A percentile compares a stretch with the other conserved stretches of the same genome.
phyloP scores from a whole-genome alignment of 2,797 vertebrate species.

The Chaetodon trifasciatus region DNA sequence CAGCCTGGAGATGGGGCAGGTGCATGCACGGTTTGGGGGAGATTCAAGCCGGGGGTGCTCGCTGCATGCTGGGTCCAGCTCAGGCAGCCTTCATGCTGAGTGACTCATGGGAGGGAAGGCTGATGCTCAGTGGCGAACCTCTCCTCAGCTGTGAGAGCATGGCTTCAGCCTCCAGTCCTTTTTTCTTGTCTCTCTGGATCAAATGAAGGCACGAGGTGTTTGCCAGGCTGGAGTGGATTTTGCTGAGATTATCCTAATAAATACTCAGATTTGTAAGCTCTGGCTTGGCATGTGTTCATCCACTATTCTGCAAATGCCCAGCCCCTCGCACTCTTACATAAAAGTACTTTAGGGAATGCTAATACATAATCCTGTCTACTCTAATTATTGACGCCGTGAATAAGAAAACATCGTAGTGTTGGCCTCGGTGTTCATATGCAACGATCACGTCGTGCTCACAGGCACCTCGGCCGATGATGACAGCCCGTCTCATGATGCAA shows the following conservation, averaged over 20 bases:
- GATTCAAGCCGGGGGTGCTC: background rate
- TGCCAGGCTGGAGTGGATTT: slow-evolving; percentile 53
- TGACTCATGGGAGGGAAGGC: slow-evolving; percentile 40
- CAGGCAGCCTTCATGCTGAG: slow-evolving; percentile 18
- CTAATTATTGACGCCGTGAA: slow-evolving; percentile 31
- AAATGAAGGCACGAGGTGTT: slow-evolving; percentile 23
- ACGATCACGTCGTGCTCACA: slow-evolving; percentile 19
- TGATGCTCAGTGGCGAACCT: slow-evolving; percentile 3
- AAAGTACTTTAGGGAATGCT: slow-evolving; percentile 55
- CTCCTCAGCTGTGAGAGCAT: slow-evolving; percentile 1
- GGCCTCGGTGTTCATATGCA: background rate
- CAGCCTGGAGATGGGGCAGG: slow-evolving; percentile 35
- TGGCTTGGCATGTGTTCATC: slow-evolving; percentile 25
- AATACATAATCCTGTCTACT: slow-evolving; percentile 45
- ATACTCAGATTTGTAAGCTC: slow-evolving; percentile 56
- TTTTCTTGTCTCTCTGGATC: slow-evolving; percentile 13
- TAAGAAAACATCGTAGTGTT: slow-evolving; percentile 15
- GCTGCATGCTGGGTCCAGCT: slow-evolving; percentile 41
- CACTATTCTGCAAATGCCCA: slow-evolving; percentile 51
- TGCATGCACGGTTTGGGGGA: background rate
- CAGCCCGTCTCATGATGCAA: slow-evolving; percentile 25
- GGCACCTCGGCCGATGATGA: slow-evolving; percentile 9
- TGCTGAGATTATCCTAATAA: slow-evolving; percentile 68
- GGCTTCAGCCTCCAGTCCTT: slow-evolving; percentile 12
- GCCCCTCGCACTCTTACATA: slow-evolving; percentile 63